Evolutionary conservation across 2,113 vertebrate species (phyloP).

Genomic region (Istiophorus platypterus): DNA sequence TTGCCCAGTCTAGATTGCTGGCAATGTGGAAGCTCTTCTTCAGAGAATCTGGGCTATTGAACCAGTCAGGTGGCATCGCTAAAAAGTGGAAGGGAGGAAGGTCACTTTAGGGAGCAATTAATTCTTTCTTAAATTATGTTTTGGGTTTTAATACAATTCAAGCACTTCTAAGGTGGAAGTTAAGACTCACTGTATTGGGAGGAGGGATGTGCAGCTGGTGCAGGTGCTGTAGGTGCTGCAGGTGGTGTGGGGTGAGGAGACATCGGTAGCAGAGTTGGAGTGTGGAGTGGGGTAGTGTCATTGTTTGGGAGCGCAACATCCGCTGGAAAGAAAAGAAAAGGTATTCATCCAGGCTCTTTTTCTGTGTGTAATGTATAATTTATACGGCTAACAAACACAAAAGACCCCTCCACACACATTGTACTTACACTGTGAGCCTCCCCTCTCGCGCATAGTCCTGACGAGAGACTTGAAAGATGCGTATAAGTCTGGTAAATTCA

Average conservation of each 20-base stretch:
- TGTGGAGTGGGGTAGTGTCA: constrained; percentile 89
- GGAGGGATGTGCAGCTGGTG: constrained; percentile 13
- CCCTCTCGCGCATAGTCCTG: constrained; percentile 93
- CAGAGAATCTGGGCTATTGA: constrained; percentile 92
- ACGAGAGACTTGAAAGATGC: constrained; percentile 96
- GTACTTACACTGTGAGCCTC: constrained; percentile 90
- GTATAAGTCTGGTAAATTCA: constrained; percentile 94
- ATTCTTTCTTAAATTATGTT: neutral
- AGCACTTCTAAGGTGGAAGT: neutral
- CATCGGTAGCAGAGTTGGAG: constrained; percentile 87
- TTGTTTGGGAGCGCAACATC: constrained; percentile 81
- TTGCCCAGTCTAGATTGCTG: constrained; percentile 95
- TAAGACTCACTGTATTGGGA: constrained; percentile 68
- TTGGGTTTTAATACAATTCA: neutral
- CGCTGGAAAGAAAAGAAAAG: constrained; percentile 62
- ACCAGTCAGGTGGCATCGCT: constrained; percentile 94
- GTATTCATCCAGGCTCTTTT: neutral
- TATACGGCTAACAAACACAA: neutral
- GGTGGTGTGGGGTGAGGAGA: constrained; percentile 74
- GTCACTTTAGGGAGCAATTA: constrained; percentile 7
- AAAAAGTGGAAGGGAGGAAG: constrained; percentile 13
- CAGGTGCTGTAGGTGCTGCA: neutral
- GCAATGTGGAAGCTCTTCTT: constrained; percentile 98
- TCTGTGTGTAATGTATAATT: neutral
- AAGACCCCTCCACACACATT: neutral